These are phyloP conservation scores for Argyra leucocephala DNA, from an alignment of 2,888 invertebrate genomes.

Conservation along the genomic window DNA sequence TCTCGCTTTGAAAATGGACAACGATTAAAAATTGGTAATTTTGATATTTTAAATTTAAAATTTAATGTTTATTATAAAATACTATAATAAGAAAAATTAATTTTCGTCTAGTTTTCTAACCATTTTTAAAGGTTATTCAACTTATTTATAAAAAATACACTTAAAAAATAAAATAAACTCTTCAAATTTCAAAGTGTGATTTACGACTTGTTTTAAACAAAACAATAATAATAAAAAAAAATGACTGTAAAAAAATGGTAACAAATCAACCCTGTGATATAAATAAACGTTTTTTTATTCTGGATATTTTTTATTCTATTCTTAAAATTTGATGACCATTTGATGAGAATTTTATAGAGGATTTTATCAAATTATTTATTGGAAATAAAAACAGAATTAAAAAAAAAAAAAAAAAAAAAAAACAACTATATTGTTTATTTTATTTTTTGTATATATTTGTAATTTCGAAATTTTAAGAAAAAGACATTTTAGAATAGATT, in stretches of 20 bases:
- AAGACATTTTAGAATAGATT: too few relatives aligned
- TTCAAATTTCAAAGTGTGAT: constrained; percentile 1
- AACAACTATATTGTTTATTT: too few relatives aligned
- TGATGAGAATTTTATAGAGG: constrained; percentile 3
- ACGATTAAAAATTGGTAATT: neutral
- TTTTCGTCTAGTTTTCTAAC: too few relatives aligned
- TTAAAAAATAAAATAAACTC: neutral
- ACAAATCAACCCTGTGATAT: neutral
- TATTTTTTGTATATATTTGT: too few relatives aligned
- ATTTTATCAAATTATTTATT: neutral
- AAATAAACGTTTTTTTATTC: too few relatives aligned
- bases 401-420: too few relatives aligned
- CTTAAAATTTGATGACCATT: neutral
- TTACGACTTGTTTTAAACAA: neutral
- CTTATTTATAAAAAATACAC: neutral
- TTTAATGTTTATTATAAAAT: too few relatives aligned
- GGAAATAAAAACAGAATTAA: neutral
- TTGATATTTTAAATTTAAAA: too few relatives aligned
- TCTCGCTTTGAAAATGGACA: neutral
- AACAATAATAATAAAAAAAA: too few relatives aligned
- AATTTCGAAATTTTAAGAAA: too few relatives aligned
- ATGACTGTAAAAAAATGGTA: neutral
- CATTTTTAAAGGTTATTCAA: neutral
- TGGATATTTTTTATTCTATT: neutral
- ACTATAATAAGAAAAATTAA: too few relatives aligned